These are phyloP conservation scores for Alethe diademata DNA, from an alignment of 2,113 vertebrate genomes.

Conservation along the genomic window DNA sequence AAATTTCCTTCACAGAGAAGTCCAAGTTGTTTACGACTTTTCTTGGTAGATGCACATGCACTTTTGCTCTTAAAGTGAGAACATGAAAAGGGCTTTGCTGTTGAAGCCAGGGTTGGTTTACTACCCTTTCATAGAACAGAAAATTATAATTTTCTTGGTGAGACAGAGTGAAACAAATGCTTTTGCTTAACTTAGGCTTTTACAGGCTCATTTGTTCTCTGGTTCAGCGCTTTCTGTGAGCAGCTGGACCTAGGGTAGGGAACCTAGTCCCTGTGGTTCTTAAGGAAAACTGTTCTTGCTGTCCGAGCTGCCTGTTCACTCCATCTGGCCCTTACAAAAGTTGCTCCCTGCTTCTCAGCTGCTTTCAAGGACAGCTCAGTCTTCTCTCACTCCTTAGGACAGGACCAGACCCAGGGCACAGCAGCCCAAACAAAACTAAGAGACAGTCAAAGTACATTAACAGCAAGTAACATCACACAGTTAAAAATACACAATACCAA, in stretches of 20 bases:
- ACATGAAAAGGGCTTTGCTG: neutral
- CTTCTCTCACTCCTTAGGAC: neutral
- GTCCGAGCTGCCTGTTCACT: neutral
- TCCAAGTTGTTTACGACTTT: neutral
- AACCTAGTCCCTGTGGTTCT: neutral
- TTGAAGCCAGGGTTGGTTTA: neutral
- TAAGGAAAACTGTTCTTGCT: neutral
- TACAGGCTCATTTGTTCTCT: neutral
- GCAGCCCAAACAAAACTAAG: neutral
- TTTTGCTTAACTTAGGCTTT: neutral
- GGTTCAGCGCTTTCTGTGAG: neutral
- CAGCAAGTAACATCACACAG: neutral
- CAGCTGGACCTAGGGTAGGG: neutral
- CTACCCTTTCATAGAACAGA: neutral
- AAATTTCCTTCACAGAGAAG: neutral
- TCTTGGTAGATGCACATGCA: neutral
- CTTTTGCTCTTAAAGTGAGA: neutral
- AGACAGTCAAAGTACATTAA: neutral
- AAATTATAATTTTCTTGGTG: neutral
- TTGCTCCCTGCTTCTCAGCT: neutral
- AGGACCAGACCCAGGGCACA: neutral
- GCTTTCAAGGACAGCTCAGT: neutral
- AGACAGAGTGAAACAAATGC: neutral
- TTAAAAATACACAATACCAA: neutral
- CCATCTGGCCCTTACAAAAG: neutral